A percentile compares a stretch with the other conserved stretches of the same genome.
Evolutionary conservation across 2,113 vertebrate genomes (phyloP).

Genomic region (Corythoichthys intestinalis): DNA sequence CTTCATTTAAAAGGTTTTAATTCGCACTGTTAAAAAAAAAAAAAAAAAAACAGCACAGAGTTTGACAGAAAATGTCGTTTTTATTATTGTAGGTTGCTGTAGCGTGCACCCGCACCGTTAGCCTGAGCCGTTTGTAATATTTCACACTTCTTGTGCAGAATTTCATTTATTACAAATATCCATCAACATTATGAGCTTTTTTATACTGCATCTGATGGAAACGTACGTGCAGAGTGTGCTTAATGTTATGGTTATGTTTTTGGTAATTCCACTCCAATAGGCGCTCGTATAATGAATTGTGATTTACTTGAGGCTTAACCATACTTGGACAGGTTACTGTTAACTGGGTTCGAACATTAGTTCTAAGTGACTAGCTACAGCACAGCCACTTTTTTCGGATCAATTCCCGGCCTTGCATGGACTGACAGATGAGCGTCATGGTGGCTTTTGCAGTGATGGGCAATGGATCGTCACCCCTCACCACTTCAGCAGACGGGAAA

Average conservation of each 20-base stretch:
- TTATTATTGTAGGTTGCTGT: not conserved
- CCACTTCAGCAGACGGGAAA: conserved; percentile 42
- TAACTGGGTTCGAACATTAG: conserved; percentile 28
- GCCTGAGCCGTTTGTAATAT: not conserved
- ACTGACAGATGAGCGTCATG: conserved; percentile 42
- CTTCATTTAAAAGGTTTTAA: too few relatives aligned
- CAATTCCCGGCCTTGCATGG: conserved; percentile 41
- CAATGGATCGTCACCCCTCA: conserved; percentile 42
- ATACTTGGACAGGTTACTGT: conserved; percentile 1
- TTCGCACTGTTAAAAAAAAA: too few relatives aligned
- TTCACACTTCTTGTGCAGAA: not conserved
- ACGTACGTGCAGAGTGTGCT: not conserved
- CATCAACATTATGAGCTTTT: not conserved
- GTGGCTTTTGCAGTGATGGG: conserved; percentile 36
- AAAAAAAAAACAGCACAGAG: too few relatives aligned
- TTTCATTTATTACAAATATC: not conserved
- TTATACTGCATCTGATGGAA: not conserved
- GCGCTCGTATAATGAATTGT: not conserved
- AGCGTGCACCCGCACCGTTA: not conserved
- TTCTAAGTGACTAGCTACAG: conserved; percentile 40
- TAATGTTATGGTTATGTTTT: not conserved
- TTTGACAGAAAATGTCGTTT: not conserved
- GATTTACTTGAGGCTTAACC: conserved; percentile 14
- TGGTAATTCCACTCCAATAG: not conserved
- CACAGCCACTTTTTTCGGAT: conserved; percentile 46